Percentiles rank a stretch among this genome's conserved stretches.
Conservation (phyloP, 2,888 invertebrate species). For the Carcina quercana region DNA sequence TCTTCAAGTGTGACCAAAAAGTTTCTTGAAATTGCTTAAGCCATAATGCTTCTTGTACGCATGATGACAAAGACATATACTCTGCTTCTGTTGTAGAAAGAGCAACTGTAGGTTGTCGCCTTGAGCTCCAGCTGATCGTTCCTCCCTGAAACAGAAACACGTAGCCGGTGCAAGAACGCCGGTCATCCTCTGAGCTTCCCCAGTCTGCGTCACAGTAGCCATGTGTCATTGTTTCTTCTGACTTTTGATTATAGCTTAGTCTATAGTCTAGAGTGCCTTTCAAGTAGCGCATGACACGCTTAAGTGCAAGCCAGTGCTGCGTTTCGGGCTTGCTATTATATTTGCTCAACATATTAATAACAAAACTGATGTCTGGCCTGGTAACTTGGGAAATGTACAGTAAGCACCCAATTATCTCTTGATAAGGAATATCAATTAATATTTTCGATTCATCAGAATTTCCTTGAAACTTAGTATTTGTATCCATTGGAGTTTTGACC, state of each 20-base stretch:
- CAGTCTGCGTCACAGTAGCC: slow-evolving; percentile 18
- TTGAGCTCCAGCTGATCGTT: slow-evolving; percentile 16
- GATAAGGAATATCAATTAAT: slow-evolving; percentile 5
- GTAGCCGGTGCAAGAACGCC: slow-evolving; percentile 15
- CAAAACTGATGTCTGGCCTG: slow-evolving; percentile 17
- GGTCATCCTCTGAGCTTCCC: slow-evolving; percentile 9
- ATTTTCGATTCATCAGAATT: slow-evolving; percentile 2
- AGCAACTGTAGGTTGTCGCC: slow-evolving; percentile 14
- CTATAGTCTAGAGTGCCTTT: not conserved
- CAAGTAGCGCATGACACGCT: not conserved
- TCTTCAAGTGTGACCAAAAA: not conserved
- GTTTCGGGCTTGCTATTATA: not conserved
- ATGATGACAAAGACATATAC: not conserved
- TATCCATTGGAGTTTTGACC: slow-evolving; percentile 6
- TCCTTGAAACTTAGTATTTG: slow-evolving; percentile 4
- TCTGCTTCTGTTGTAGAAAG: slow-evolving; percentile 19
- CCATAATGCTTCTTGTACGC: not conserved
- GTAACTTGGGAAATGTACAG: slow-evolving; percentile 13
- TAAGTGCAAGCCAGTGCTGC: not conserved
- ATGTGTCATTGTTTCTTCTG: no score
- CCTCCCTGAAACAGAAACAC: slow-evolving; percentile 14
- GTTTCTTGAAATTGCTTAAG: not conserved
- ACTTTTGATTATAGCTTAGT: not conserved
- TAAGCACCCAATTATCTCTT: slow-evolving; percentile 11
- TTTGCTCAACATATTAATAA: slow-evolving; percentile 8